These are phyloP conservation scores for Pogonomyrmex barbatus DNA, from an alignment of 1,140 invertebrate genomes.

Conservation along the genomic window DNA sequence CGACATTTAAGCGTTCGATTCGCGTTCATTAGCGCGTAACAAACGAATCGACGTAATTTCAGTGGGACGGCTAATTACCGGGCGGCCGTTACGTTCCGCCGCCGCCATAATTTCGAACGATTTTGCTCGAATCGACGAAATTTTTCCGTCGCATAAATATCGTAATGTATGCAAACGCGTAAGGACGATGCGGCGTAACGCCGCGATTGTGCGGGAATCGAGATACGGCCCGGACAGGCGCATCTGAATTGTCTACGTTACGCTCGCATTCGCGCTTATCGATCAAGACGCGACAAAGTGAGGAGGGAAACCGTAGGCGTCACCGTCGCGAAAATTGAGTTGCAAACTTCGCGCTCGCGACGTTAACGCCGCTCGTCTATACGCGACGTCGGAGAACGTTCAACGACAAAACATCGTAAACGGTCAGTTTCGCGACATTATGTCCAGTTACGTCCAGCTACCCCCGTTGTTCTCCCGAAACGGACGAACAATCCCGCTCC, in stretches of 20 bases:
- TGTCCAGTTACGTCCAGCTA: not conserved
- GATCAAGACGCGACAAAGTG: conserved; percentile 42
- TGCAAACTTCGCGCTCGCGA: conserved; percentile 20
- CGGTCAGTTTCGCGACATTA: conserved; percentile 13
- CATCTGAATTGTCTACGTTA: conserved; percentile 1
- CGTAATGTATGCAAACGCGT: not conserved
- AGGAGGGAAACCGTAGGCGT: conserved; percentile 32
- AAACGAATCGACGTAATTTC: conserved; percentile 34
- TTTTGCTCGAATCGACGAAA: not conserved
- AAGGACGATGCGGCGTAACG: not conserved
- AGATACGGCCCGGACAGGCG: not conserved
- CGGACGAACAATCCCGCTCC: conserved; percentile 18
- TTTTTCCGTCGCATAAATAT: not conserved
- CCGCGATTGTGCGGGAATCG: conserved; percentile 35
- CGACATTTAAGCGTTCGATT: conserved; percentile 18
- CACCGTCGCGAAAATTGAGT: conserved; percentile 39
- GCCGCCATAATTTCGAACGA: not conserved
- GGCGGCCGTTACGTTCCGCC: not conserved
- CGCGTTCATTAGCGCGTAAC: conserved; percentile 32
- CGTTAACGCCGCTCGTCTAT: conserved; percentile 15
- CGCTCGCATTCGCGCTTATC: conserved; percentile 29
- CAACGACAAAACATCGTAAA: not conserved
- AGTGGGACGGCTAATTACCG: conserved; percentile 33
- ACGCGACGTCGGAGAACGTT: not conserved
- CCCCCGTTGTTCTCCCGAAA: not conserved